These are phyloP conservation scores for Melanotus villosus DNA, from an alignment of 2,888 invertebrate genomes.

Conservation along the genomic window DNA sequence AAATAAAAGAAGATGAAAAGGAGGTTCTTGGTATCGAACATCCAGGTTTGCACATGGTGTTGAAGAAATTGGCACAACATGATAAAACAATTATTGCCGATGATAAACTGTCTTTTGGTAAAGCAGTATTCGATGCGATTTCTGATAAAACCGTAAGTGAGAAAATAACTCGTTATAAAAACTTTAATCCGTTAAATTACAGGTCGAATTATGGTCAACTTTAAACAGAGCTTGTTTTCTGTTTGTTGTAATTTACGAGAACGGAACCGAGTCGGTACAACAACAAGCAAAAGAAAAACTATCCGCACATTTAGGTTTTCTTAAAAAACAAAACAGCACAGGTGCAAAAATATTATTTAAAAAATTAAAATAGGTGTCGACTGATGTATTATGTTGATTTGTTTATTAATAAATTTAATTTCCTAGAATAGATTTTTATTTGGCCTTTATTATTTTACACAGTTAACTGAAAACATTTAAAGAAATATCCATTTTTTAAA, in stretches of 20 bases:
- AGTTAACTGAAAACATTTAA: no score
- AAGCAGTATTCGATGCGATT: constrained; percentile 71
- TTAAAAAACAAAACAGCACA: constrained; percentile 72
- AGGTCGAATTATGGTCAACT: constrained; percentile 77
- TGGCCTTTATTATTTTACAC: no score
- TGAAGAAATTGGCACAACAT: constrained; percentile 81
- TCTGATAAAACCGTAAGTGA: constrained; percentile 72
- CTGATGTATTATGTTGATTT: no score
- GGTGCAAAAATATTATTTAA: constrained; percentile 77
- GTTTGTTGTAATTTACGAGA: constrained; percentile 77
- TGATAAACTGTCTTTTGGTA: constrained; percentile 71
- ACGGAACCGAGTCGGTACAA: constrained; percentile 69
- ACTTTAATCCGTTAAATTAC: constrained; percentile 56
- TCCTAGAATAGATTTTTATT: no score
- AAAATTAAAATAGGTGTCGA: constrained; percentile 45
- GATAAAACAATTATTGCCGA: constrained; percentile 64
- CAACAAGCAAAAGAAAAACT: constrained; percentile 70
- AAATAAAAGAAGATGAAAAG: constrained; percentile 68
- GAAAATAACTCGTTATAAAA: not conserved
- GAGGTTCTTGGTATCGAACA: constrained; percentile 77
- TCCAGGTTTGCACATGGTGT: constrained; percentile 81
- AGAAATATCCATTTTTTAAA: no score
- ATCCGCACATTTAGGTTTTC: constrained; percentile 64
- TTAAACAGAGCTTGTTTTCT: constrained; percentile 86
- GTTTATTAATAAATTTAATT: no score